Evolutionary conservation across 2,797 vertebrate genomes (phyloP).

Genomic region (Anniella stebbinsi): DNA sequence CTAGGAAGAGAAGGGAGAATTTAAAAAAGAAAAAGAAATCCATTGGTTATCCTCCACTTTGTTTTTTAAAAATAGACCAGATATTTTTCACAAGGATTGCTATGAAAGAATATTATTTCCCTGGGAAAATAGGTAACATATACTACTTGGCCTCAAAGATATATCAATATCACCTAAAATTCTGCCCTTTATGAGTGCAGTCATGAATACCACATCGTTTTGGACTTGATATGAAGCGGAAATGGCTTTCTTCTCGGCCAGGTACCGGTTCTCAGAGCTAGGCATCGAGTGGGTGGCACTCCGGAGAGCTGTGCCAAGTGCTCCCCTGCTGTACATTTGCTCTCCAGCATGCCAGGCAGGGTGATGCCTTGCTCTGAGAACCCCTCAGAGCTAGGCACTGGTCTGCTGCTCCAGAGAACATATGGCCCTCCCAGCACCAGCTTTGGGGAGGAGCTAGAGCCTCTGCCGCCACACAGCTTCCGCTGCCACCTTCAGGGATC

Average conservation of each 20-base stretch:
- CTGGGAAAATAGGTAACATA: background rate
- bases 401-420: too few relatives aligned
- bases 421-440: too few relatives aligned
- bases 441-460: too few relatives aligned
- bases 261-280: too few relatives aligned
- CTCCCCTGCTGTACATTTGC: too few relatives aligned
- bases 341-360: too few relatives aligned
- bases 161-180: background rate
- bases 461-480: too few relatives aligned
- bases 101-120: background rate
- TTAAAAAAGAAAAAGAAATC: background rate
- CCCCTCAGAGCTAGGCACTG: too few relatives aligned
- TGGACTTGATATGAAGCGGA: background rate
- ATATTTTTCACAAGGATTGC: background rate
- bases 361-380: too few relatives aligned
- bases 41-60: background rate
- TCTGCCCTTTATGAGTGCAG: background rate
- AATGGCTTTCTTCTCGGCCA: background rate
- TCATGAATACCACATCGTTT: background rate
- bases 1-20: conserved; percentile 74
- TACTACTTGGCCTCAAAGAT: background rate
- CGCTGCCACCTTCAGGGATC: too few relatives aligned
- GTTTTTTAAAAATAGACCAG: background rate
- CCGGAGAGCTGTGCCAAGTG: too few relatives aligned
- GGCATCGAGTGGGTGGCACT: too few relatives aligned